A percentile compares a stretch with the other conserved stretches of the same genome.
These are phyloP conservation scores for Palaemon carinicauda DNA, from an alignment of 1,140 invertebrate species.

Conservation along the genomic window DNA sequence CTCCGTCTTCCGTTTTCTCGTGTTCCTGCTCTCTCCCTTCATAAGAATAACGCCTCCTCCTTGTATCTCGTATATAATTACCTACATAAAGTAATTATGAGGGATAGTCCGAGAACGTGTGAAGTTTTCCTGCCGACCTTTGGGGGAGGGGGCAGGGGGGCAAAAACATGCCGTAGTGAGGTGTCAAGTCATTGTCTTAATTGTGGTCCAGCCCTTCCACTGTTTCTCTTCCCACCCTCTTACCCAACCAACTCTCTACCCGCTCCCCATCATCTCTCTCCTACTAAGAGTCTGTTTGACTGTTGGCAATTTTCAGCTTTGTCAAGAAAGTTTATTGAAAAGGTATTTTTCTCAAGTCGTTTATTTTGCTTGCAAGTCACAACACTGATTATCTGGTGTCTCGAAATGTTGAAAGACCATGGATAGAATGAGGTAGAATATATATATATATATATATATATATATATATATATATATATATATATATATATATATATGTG, in stretches of 20 bases:
- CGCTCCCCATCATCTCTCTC: not conserved
- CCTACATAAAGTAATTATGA: too few species aligned
- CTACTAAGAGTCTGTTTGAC: not conserved
- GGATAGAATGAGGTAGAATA: too few species aligned
- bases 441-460: not conserved
- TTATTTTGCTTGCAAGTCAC: too few species aligned
- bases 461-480: not conserved
- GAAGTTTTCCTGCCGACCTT: too few species aligned
- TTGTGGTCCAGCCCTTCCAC: too few species aligned
- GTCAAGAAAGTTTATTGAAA: not conserved
- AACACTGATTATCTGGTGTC: too few species aligned
- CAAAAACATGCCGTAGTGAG: too few species aligned
- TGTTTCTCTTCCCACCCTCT: not conserved
- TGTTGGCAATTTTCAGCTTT: not conserved
- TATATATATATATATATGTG: not conserved
- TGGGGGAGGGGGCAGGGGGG: too few species aligned
- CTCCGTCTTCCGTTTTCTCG: not conserved
- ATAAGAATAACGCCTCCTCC: too few species aligned
- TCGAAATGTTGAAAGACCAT: not conserved
- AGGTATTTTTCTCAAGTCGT: not conserved
- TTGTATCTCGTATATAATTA: too few species aligned
- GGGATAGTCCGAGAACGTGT: too few species aligned
- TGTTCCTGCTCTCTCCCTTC: not conserved
- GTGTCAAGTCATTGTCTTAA: too few species aligned
- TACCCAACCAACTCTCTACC: not conserved